Conservation (phyloP, 2,888 invertebrate genomes). For the Diplazon laetatorius region DNA sequence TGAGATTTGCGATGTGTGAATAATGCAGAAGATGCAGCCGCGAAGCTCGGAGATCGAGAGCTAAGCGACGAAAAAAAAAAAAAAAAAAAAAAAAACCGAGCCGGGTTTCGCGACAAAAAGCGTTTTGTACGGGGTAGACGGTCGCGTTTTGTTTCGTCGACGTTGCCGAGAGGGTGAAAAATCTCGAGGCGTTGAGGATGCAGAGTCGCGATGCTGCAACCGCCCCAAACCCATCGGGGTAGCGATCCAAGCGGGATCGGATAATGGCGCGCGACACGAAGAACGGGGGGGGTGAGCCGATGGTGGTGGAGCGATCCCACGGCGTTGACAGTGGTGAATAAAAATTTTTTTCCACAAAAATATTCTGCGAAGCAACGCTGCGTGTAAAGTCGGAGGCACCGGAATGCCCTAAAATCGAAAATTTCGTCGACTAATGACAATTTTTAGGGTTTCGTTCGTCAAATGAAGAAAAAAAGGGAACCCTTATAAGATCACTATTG, state of each 20-base stretch:
- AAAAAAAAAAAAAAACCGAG: constrained; percentile 28
- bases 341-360: constrained; percentile 47
- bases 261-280: constrained; percentile 39
- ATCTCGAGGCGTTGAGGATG: constrained; percentile 15
- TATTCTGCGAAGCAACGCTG: constrained; percentile 8
- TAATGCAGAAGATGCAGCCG: constrained; percentile 42
- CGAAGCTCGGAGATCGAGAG: background rate
- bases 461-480: too few relatives aligned
- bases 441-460: too few relatives aligned
- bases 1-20: constrained; percentile 38
- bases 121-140: constrained; percentile 14
- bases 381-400: too few relatives aligned
- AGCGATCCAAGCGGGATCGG: constrained; percentile 41
- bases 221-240: too few relatives aligned
- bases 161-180: constrained; percentile 1
- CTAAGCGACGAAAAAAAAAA: background rate
- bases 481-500: too few relatives aligned
- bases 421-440: too few relatives aligned
- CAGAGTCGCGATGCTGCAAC: background rate
- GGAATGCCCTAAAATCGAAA: too few relatives aligned
- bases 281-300: constrained; percentile 10
- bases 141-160: constrained; percentile 46
- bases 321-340: constrained; percentile 32
- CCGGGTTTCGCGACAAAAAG: constrained; percentile 42
- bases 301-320: constrained; percentile 18